A percentile compares a stretch with the other conserved stretches of the same genome.
Evolutionary conservation across 2,888 invertebrate genomes (phyloP).

Genomic region (Melieria crassipennis): DNA sequence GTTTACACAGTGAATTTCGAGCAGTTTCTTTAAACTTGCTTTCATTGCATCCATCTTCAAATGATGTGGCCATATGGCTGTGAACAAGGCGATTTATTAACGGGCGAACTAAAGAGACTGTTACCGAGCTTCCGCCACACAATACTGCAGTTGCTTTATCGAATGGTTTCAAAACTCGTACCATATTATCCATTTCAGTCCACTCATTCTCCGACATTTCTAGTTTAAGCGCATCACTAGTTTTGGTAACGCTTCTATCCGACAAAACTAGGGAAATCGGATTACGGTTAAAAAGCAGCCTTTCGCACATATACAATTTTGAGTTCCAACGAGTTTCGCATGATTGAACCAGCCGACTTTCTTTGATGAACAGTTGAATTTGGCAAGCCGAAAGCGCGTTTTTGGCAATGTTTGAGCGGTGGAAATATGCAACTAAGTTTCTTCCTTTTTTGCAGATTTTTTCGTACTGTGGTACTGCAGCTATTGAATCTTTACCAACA

Average conservation of each 20-base stretch:
- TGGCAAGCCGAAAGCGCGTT: background rate
- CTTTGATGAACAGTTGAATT: background rate
- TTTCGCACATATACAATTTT: background rate
- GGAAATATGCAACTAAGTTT: background rate
- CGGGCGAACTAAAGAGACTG: background rate
- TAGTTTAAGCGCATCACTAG: background rate
- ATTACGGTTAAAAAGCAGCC: background rate
- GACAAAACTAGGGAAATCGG: background rate
- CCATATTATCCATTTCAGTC: background rate
- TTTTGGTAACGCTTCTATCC: background rate
- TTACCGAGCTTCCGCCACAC: background rate
- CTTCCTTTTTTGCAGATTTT: conserved; percentile 2
- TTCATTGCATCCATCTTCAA: background rate
- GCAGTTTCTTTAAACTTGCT: background rate
- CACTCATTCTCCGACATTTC: background rate
- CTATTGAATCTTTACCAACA: background rate
- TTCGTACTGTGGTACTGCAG: background rate
- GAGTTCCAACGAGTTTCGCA: background rate
- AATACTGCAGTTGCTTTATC: conserved; percentile 3
- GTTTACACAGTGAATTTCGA: background rate
- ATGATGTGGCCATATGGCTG: background rate
- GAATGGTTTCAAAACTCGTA: background rate
- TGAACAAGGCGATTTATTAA: background rate
- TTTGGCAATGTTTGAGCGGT: conserved; percentile 1
- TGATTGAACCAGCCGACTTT: background rate